These are phyloP conservation scores for Bos indicus DNA, from an alignment of 2,113 vertebrate species.

Conservation along the genomic window DNA sequence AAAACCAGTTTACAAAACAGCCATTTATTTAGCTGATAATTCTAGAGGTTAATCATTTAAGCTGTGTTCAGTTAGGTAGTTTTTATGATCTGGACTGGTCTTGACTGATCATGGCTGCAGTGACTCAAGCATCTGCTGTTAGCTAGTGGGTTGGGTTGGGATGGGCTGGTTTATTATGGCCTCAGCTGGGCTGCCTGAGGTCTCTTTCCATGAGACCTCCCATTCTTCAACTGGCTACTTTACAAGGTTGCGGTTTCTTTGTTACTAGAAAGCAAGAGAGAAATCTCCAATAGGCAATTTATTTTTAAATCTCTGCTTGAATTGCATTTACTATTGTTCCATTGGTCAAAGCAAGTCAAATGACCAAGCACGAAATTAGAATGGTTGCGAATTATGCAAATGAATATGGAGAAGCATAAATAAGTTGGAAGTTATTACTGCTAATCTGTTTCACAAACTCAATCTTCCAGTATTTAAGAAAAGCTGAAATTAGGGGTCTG, in stretches of 20 bases:
- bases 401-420: neutral
- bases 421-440: neutral
- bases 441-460: neutral
- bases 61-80: neutral
- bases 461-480: neutral
- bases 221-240: neutral
- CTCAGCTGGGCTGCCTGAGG: neutral
- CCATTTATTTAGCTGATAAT: neutral
- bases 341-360: neutral
- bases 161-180: neutral
- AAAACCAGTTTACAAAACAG: neutral
- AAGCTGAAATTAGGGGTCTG: neutral
- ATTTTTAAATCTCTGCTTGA: neutral
- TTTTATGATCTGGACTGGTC: neutral
- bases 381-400: neutral
- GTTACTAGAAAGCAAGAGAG: neutral
- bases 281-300: neutral
- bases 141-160: neutral
- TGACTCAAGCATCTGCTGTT: neutral
- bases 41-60: neutral
- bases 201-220: neutral
- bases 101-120: neutral
- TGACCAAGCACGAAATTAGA: neutral
- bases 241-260: neutral
- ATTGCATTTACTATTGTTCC: neutral